Base-by-base conservation (phyloP, 2,888 invertebrate genomes). In the Thecophora atra region DNA sequence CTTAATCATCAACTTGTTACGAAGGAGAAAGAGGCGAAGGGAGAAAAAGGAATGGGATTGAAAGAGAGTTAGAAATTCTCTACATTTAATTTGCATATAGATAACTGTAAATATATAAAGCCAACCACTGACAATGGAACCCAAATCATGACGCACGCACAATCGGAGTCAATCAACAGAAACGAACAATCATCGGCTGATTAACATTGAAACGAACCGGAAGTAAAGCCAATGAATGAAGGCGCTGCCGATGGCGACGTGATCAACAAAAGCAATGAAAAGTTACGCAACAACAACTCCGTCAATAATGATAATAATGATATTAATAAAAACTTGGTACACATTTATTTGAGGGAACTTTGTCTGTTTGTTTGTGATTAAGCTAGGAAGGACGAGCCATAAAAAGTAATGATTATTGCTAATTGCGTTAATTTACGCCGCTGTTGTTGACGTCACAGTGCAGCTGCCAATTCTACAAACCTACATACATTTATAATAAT, bases 151-250 rank as follows among this genome's bases (percentile, higher is more conserved):
- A 7, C 21, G 58, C 58, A 26, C 58, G 26, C 58, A 58, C 58
- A 58, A 58, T 58, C 17, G 58, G 13, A 28, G 28, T 58, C 58
- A 58, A 58, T 58, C 58, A 58, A 58, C 28, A 1, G 6, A 26
- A 37, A 24, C 68, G 58, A 68, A 44, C 68, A 68, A 58, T 68
- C 26, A 68, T 44, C 44, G 24, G 44, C 44, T 68, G 68, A 68
- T 68, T 68, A 68, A 58, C 44, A 68, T 68, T 58, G 56, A 68
- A 68, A 44, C 44, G 58, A 26, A 58, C 51, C 65, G 58, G 58
- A 68, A 68, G 58, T 44, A 26, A 26, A 17, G 21, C 67, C 24
- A 37, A 37, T 37, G 37, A 37, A 37, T 37, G 37, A 37, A 6
- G 37, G 37, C 37, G 11, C 1, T 37, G 37, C 6, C 6, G 37